Evolutionary conservation across 2,113 vertebrate genomes (phyloP), one percentile per base, ranked within the genome.

Genomic region (Nipponia nippon): DNA sequence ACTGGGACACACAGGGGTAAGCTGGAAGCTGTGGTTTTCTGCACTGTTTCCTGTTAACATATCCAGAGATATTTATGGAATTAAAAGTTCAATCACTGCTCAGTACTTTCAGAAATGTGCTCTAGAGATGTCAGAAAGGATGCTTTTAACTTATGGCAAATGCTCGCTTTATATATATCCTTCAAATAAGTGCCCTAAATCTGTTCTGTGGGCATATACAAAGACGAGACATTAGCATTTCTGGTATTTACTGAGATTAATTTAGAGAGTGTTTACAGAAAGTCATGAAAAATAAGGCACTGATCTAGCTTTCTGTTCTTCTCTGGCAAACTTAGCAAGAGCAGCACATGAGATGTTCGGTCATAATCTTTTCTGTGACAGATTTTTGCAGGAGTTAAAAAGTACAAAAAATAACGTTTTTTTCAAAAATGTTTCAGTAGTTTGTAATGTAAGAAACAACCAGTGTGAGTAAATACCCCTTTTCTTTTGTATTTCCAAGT

Each of bases 141-240:
- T 0, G 0, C 49, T 95, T 83, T 73, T 47, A 86, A 89, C 46
- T 86, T 27, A 76, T 6, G 56, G 76, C 72, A 95, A 95, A 61
- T 46, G 29, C 13, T 92, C 1, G 5, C 15, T 95, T 71, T 76
- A 52, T 44, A 75, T 36, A 72, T 56, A 77, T 81, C 40, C 56
- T 81, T 89, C 90, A 93, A 93, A 44, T 47, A 67, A 80, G 30
- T 72, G 76, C 52, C 86, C 88, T 87, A 71, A 96, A 91, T 93
- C 67, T 92, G 80, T 75, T 90, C 76, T 76, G 52, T 59, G 77
- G 92, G 79, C 55, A 16, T 29, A 63, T n/a, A 78, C 47, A 55
- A 50, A 75, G 67, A 70, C 58, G 16, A 36, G 59, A 27, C 65
- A 82, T 66, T 87, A 91, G 59, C 55, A 91, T 87, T 89, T 84